Evolutionary conservation across 2,888 invertebrate genomes (phyloP), one percentile per base, ranked within the genome.

Genomic region (Calliopum simillimum): DNA sequence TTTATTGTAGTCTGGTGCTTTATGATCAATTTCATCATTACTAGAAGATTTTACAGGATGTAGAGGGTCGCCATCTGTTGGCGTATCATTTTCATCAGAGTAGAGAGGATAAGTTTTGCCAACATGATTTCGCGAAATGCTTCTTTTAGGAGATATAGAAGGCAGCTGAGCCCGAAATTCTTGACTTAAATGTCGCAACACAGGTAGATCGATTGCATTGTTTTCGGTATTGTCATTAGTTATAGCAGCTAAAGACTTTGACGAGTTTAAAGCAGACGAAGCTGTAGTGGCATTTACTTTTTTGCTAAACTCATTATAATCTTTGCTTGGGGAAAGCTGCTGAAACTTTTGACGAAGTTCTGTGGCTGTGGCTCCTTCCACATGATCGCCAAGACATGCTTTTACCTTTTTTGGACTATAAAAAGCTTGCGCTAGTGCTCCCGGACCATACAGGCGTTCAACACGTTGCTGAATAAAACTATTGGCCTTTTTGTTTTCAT

Each of bases 401-500:
- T 59, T 72, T 62, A 72, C 73, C 71, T 85, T 85, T 66, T 85
- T 86, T 76, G 90, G 90, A 76, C 91, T 91, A 83, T 94, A 93
- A 83, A 95, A 95, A 1, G 94, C 94, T 83, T 94, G 94, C 1
- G 94, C 95, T 44, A 95, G 84, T 2, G 95, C 95, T 4, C 94
- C 94, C 0, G 95, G 94, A 0, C 96, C 96, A 82, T 96, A 96
- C 2, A 96, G 87, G 65, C 96, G 88, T 80, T 96, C 96, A 1
- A 96, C 95, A 56, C 95, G 89, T 81, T 96, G 95, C 81, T 96
- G 94, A 55, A 96, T 95, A 80, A 96, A 94, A 61, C 95, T 92
- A 81, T 91, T 91, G 80, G 90, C 88, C 11, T 19, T 49, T 14
- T 67, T 58, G 3, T 16, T 12, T 11, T 49, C 21, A 3, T 58